phyloP scores from a whole-genome alignment of 2,888 invertebrate species.

The Pheosia gnoma region DNA sequence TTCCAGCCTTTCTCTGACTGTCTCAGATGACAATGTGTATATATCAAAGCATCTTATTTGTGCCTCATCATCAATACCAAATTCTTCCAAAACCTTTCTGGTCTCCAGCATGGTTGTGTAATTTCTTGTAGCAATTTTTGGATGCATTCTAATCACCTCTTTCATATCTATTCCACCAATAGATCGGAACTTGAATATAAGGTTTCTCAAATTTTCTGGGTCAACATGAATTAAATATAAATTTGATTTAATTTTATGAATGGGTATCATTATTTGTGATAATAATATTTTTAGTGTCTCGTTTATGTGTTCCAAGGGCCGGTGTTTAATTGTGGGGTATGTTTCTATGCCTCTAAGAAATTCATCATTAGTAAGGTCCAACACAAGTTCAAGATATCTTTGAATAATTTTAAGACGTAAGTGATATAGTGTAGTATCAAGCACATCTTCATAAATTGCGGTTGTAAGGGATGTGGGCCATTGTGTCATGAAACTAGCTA shows the following conservation, averaged over 20 bases:
- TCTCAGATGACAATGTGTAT: constrained; percentile 66
- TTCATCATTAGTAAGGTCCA: constrained; percentile 68
- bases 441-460: constrained; percentile 61
- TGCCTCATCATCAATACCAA: constrained; percentile 67
- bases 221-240: constrained; percentile 73
- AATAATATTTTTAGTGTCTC: constrained; percentile 66
- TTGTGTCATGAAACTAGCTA: constrained; percentile 72
- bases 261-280: constrained; percentile 63
- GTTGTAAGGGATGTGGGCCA: constrained; percentile 80
- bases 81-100: constrained; percentile 63
- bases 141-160: constrained; percentile 71
- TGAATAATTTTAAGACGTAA: constrained; percentile 73
- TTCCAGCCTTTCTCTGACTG: constrained; percentile 66
- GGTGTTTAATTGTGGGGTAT: constrained; percentile 75
- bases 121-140: constrained; percentile 69
- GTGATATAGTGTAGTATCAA: constrained; percentile 55
- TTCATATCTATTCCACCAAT: constrained; percentile 75
- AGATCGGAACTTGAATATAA: constrained; percentile 59
- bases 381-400: constrained; percentile 69
- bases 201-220: constrained; percentile 69
- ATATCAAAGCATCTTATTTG: constrained; percentile 76
- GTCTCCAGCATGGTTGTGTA: constrained; percentile 61
- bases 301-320: constrained; percentile 70
- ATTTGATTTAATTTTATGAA: constrained; percentile 71
- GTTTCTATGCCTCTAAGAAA: constrained; percentile 67